These are phyloP conservation scores for Exephanes ischioxanthus DNA, from an alignment of 2,888 invertebrate genomes.

Conservation along the genomic window DNA sequence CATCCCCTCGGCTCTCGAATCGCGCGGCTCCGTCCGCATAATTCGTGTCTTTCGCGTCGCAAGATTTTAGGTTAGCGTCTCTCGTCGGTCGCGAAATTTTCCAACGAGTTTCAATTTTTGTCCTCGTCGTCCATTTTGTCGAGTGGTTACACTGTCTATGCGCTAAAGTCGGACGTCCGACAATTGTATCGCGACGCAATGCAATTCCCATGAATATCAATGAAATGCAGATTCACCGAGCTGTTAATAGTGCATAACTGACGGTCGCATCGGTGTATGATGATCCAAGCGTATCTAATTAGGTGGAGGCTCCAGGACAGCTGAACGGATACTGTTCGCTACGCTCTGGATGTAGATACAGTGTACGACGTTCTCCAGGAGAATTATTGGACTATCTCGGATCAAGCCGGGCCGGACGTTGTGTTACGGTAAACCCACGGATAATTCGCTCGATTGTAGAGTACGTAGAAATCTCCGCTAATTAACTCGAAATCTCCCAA, in stretches of 20 bases:
- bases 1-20: slow-evolving; percentile 33
- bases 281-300: slow-evolving; percentile 71
- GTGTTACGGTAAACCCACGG: neutral
- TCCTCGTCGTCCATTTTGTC: neutral
- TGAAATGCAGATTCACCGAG: slow-evolving; percentile 71
- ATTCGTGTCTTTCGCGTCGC: slow-evolving; percentile 14
- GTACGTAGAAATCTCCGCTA: slow-evolving; percentile 13
- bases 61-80: neutral
- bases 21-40: slow-evolving; percentile 26
- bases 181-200: slow-evolving; percentile 56
- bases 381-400: slow-evolving; percentile 46
- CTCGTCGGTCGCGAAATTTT: neutral
- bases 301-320: slow-evolving; percentile 62
- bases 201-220: slow-evolving; percentile 68
- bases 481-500: slow-evolving; percentile 4
- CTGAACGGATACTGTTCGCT: slow-evolving; percentile 59
- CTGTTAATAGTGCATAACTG: slow-evolving; percentile 71
- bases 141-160: neutral
- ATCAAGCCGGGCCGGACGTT: slow-evolving; percentile 16
- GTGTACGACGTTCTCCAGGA: slow-evolving; percentile 61
- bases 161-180: slow-evolving; percentile 18
- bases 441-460: slow-evolving; percentile 32
- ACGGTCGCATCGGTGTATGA: slow-evolving; percentile 68
- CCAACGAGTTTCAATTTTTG: neutral
- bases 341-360: slow-evolving; percentile 14